phyloP scores from a whole-genome alignment of 2,113 vertebrate species.

The Peucedramus taeniatus region DNA sequence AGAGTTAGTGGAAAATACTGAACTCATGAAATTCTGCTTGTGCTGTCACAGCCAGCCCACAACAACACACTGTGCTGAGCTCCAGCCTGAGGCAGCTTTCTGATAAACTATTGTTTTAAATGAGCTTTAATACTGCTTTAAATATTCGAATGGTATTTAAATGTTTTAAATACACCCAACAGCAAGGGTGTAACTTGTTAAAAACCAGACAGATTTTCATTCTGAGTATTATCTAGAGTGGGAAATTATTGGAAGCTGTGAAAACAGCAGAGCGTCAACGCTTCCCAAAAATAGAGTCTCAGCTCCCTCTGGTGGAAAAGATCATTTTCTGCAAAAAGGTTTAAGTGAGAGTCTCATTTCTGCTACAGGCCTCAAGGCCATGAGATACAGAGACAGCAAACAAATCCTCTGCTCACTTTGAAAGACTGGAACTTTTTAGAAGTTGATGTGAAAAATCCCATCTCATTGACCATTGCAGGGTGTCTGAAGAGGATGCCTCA shows the following conservation, averaged over 20 bases:
- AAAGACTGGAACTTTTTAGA: neutral
- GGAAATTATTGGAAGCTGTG: neutral
- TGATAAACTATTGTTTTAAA: neutral
- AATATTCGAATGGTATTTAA: neutral
- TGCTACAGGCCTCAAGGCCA: neutral
- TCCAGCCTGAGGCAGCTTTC: neutral
- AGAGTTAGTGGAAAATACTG: neutral
- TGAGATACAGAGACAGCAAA: neutral
- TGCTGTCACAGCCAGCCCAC: neutral
- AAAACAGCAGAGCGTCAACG: rapidly evolving
- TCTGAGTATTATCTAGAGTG: neutral
- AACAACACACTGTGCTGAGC: neutral
- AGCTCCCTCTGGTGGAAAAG: slow-evolving; percentile 49
- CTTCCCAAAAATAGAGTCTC: neutral
- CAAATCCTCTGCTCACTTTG: neutral
- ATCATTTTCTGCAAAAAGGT: neutral
- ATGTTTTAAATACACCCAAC: neutral
- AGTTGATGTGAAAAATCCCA: neutral
- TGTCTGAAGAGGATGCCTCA: neutral
- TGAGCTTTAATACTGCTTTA: neutral
- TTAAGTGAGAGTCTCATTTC: neutral
- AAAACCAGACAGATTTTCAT: neutral
- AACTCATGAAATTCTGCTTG: neutral
- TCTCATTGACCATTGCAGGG: neutral
- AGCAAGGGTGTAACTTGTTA: neutral